Conservation (phyloP, 2,797 vertebrate species). For the Botia almorhae region DNA sequence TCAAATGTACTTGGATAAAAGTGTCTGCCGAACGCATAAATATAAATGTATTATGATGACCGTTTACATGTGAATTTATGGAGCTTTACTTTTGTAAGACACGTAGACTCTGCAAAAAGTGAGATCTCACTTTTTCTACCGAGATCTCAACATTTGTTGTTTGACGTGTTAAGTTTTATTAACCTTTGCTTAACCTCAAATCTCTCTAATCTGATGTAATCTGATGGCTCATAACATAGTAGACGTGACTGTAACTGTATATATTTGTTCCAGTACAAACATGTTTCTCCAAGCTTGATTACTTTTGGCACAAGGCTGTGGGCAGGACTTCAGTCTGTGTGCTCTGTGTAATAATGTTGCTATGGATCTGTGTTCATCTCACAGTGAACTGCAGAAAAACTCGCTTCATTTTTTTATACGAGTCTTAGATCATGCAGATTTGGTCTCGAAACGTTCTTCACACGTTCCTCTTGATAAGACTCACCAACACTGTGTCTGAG, state of each 20-base stretch:
- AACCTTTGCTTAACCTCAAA: background rate
- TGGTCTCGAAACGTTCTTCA: conserved; percentile 35
- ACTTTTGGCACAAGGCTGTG: background rate
- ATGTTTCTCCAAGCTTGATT: background rate
- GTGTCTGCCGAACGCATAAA: too few species aligned
- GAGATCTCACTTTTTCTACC: too few species aligned
- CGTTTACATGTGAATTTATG: too few species aligned
- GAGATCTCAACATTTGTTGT: too few species aligned
- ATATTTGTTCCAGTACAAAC: background rate
- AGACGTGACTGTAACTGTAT: background rate
- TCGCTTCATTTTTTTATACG: conserved; percentile 47
- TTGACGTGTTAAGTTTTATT: too few species aligned
- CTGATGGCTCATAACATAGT: background rate
- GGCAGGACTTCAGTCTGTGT: conserved; percentile 44
- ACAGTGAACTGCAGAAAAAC: conserved; percentile 68
- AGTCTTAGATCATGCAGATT: conserved; percentile 58
- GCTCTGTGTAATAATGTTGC: conserved; percentile 69
- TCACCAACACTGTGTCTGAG: background rate
- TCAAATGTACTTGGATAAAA: too few species aligned
- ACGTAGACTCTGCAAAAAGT: too few species aligned
- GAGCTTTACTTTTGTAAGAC: too few species aligned
- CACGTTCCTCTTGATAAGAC: background rate
- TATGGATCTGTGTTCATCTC: conserved; percentile 65
- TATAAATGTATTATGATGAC: too few species aligned
- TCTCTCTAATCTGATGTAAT: background rate